These are phyloP conservation scores for Sandelia bainsii DNA, from an alignment of 2,797 vertebrate genomes.

Conservation along the genomic window DNA sequence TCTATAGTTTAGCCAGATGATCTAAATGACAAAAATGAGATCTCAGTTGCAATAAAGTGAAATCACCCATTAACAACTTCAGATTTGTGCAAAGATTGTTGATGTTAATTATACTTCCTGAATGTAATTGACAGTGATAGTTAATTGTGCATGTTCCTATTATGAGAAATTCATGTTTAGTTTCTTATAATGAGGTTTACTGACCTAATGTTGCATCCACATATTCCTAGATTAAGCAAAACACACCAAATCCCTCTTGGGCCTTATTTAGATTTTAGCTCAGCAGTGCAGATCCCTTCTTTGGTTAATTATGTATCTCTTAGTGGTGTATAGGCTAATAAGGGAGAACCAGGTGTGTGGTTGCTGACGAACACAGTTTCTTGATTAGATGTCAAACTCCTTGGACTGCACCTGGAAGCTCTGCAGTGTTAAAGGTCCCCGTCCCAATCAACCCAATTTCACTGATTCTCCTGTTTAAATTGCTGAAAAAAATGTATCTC, in stretches of 20 bases:
- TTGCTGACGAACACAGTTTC: slow-evolving; percentile 69
- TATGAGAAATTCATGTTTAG: slow-evolving; percentile 55
- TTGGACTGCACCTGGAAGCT: slow-evolving; percentile 55
- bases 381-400: slow-evolving; percentile 51
- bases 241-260: slow-evolving; percentile 37
- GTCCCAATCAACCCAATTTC: slow-evolving; percentile 38
- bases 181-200: slow-evolving; percentile 50
- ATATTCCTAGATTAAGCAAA: slow-evolving; percentile 52
- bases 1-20: background rate
- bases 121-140: slow-evolving; percentile 23
- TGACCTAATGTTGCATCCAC: slow-evolving; percentile 45
- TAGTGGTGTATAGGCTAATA: slow-evolving; percentile 54
- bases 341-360: slow-evolving; percentile 66
- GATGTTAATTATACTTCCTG: background rate
- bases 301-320: slow-evolving; percentile 68
- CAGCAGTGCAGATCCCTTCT: slow-evolving; percentile 43
- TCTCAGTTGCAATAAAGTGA: too few relatives aligned
- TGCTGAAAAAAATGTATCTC: slow-evolving; percentile 32
- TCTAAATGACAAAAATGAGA: too few relatives aligned
- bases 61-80: too few relatives aligned
- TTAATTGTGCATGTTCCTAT: slow-evolving; percentile 33
- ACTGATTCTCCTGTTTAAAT: slow-evolving; percentile 31
- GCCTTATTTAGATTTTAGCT: slow-evolving; percentile 57
- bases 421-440: slow-evolving; percentile 46
- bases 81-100: too few relatives aligned